Evolutionary conservation across 2,888 invertebrate genomes (phyloP), one percentile per base, ranked within the genome.

Genomic region (Pheosia tremula): DNA sequence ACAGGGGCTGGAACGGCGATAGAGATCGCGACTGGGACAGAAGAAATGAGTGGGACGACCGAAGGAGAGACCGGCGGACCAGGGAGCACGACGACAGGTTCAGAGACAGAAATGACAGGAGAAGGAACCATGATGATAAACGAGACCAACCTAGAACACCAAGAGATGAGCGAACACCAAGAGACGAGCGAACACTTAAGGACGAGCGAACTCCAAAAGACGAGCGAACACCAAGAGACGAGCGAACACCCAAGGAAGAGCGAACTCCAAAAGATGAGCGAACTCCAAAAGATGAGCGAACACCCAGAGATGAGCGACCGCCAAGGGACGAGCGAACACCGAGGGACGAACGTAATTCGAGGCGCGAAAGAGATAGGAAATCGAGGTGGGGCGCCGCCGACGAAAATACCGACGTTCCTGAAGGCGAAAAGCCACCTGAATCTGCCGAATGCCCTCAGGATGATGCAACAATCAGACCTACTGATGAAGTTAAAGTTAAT

Each of bases 351-450:
- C 61, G 60, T 60, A 63, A 39, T 39, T 76, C 36, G 4, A 79
- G 84, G 53, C 80, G 86, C 58, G 90, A 91, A 13, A 89, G 86
- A 67, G 93, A 93, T 62, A 85, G 93, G 43, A 93, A 91, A 62
- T 93, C 93, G 3, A 81, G 93, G 47, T 93, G 93, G 93, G 93
- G 93, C 0, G 90, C 89, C 3, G 86, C 90, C 0, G 89, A 89
- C 3, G 89, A 89, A 55, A n/a, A 58, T 0, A 39, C 64, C 5
- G 52, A 56, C 37, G 57, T 60, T 9, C 41, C 39, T 8, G 72
- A 67, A 5, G 55, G 10, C 36, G 68, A 65, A 3, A 63, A 62
- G 56, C 59, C 45, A 1, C 62, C 53, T 41, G 70, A 72, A 47
- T 7, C 58, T 24, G 58, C 38, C n/a, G 59, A 66, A 8, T 52